These are phyloP conservation scores for Falco biarmicus DNA, from an alignment of 2,797 vertebrate species.

Conservation along the genomic window DNA sequence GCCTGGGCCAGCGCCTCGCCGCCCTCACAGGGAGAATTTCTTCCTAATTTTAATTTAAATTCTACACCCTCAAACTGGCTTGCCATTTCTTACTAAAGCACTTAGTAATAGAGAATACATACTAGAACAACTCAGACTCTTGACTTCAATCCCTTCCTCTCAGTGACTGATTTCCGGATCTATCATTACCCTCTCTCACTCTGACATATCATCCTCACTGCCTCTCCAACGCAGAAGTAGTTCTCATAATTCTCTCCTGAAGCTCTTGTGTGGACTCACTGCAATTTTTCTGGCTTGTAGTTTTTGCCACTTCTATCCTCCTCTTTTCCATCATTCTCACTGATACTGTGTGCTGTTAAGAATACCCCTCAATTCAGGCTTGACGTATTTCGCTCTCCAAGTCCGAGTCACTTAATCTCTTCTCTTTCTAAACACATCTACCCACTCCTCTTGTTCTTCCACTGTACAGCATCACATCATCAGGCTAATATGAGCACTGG, in stretches of 20 bases:
- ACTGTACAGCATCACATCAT: background rate
- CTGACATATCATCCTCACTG: background rate
- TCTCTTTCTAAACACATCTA: background rate
- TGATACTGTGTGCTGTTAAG: too few relatives aligned
- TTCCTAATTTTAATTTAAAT: background rate
- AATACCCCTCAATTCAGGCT: background rate
- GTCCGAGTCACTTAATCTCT: background rate
- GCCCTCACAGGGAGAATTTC: too few relatives aligned
- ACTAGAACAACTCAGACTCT: background rate
- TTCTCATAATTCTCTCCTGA: background rate
- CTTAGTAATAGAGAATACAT: background rate
- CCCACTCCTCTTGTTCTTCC: background rate
- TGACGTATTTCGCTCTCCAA: background rate
- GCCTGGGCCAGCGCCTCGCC: too few relatives aligned
- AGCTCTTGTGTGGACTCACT: background rate
- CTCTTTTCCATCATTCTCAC: background rate
- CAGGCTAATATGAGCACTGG: rapidly evolving
- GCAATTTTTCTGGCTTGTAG: background rate
- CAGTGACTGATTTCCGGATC: background rate
- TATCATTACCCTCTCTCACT: background rate
- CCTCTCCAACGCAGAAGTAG: background rate
- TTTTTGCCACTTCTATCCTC: background rate
- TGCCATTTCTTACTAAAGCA: background rate
- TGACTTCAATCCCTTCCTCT: background rate
- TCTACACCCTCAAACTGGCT: background rate